Evolutionary conservation across 2,113 vertebrate species (phyloP), one percentile per base, ranked within the genome.

Genomic region (Corydoras maculifer): DNA sequence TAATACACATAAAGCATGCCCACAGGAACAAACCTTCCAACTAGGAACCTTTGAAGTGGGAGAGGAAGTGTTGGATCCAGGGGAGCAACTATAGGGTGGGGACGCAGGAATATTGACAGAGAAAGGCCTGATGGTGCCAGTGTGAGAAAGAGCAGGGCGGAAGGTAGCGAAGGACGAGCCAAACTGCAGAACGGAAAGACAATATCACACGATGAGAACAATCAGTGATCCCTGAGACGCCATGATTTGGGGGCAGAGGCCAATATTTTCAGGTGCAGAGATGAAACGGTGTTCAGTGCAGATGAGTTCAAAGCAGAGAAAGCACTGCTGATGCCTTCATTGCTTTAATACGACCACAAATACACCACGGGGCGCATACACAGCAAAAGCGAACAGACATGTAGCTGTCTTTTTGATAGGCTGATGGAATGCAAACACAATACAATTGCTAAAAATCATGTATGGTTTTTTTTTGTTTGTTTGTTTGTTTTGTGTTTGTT

Each of bases 11-110:
- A 67, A 68, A 86, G 84, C 70, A 82, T 78, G 79, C 75, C 51
- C 62, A 83, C 81, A 83, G 78, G 81, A 87, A 91, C 90, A 88
- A 91, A 91, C 89, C 90, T 91, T 91, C 89, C 89, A 91, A 79
- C 87, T 83, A 80, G 88, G 87, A 84, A 90, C 88, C 88, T 88
- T 89, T 86, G 89, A 90, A 86, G 89, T 89, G 86, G 88, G 90
- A 86, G 89, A 88, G 83, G 87, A 87, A 79, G 84, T 88, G 87
- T 85, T 85, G 86, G 86, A 87, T 87, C 88, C 87, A 12, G 87
- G 74, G 87, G 89, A 83, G 84, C 84, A 73, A 81, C 43, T 90
- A 91, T 81, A 88, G 86, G 87, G 86, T 87, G 87, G 85, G 89
- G 88, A 87, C 84, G 82, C 87, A 87, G 89, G 88, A 85, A 91